Base-by-base conservation (phyloP, 2,113 vertebrate genomes). In the Campylorhamphus procurvoides region DNA sequence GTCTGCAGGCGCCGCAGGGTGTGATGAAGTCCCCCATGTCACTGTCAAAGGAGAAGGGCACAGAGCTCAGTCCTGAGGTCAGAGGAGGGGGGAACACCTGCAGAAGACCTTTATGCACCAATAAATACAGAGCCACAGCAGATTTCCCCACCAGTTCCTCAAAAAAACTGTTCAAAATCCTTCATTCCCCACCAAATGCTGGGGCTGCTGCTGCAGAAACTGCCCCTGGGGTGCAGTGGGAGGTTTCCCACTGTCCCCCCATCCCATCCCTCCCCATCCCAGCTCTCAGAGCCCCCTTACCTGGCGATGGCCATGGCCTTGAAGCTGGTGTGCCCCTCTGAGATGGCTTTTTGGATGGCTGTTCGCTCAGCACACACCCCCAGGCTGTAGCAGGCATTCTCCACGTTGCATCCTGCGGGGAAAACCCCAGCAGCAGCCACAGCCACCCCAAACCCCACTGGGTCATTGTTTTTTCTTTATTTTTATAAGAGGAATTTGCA, bases 1-100 rank as follows among this genome's bases (percentile, higher is more conserved):
- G 99, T 77, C 99, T 97, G 97, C 99, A 99, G 92, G 98, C 99
- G 0, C 99, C 99, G 3, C 99, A 99, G 0, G 99, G 99, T 0
- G 96, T 88, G 90, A 99, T 98, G 93, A 99, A 99, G 6, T 99
- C 98, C 18, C 84, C 53, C 87, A 98, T 18, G 93, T 99, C 98
- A 96, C 99, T 99, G 96, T 49, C 96, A 97, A 93, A 92, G 59
- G 7, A 98, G 76, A 97, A 93, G 56, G 71, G 68, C 22, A 78
- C 42, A 93, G 55, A 88, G 31, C n/a, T 90, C 75, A 94, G 55
- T 27, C 9, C 37, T 19, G 22, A 10, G 6, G 10, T 12, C 18
- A 28, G 18, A 22, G 47, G 10, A 12, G 12, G 33, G 33, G 18
- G 23, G 5, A 42, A 64, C 63, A 72, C 33, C 50, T n/a, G 37